Base-by-base conservation (phyloP, 2,113 vertebrate species). In the cattle (Bos taurus) region DNA sequence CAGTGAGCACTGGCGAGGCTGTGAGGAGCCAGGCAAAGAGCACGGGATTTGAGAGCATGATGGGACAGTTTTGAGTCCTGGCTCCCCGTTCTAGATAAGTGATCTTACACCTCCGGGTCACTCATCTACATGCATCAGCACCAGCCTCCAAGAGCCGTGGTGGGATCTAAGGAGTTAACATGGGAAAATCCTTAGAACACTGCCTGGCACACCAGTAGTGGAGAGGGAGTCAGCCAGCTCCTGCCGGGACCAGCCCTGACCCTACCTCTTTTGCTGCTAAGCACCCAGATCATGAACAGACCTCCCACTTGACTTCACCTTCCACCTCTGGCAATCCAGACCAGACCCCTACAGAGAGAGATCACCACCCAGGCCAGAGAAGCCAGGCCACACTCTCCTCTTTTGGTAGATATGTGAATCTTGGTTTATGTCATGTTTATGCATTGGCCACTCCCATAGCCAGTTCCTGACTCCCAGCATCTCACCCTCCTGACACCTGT, bases 1-100 rank as follows among this genome's bases (percentile, higher is more conserved):
- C 71, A 30, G 7, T 8, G 43, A 36, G 74, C 30, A 2, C 2
- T 15, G 2, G 11, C 10, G n/a, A 52, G 7, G 6, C 50, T 36
- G 1, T 9, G 25, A 83, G 60, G 2, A 15, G 6, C 10, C 2
- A 1, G 7, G 19, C 8, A 13, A 25, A 56, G 46, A 36, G 5
- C 1, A 2, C 0, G 2, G 11, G 14, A 28, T 52, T 40, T 80
- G 46, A 74, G 25, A 36, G 48, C 15, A 8, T 6, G 50, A 81
- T 9, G 2, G 62, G 33, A 54, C 23, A 5, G 16, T 25, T 1
- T 6, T 23, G 57, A 15, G 13, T n/a, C 43, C 21, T 33, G 26
- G 2, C 13, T 13, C 33, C 7, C 13, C 13, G 4, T 83, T 43
- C 62, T 30, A 19, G 30, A 36, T 1, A 2, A 14, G 57, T 46